Conservation (phyloP, 1,140 invertebrate species). For the Zophobas morio region DNA sequence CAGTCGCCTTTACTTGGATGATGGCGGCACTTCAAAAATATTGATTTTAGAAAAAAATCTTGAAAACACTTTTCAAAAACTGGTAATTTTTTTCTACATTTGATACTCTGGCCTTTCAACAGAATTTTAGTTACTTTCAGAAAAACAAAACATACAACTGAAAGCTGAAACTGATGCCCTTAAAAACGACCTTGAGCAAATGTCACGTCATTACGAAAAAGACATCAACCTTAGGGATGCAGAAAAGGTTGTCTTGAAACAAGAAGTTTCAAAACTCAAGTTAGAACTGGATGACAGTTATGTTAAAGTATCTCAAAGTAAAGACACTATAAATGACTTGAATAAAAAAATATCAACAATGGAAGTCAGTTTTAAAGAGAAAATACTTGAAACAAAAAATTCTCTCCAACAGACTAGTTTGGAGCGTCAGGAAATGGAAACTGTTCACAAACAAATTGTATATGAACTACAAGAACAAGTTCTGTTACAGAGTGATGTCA, state of each 20-base stretch:
- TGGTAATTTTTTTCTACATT: slow-evolving; percentile 53
- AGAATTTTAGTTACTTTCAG: slow-evolving; percentile 61
- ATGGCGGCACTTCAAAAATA: slow-evolving; percentile 58
- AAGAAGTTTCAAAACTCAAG: slow-evolving; percentile 62
- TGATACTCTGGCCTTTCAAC: background rate
- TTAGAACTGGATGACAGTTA: slow-evolving; percentile 57
- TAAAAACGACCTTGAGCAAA: slow-evolving; percentile 66
- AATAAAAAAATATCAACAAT: slow-evolving; percentile 54
- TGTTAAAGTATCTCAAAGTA: slow-evolving; percentile 53
- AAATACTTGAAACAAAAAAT: slow-evolving; percentile 53
- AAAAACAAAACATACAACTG: slow-evolving; percentile 66
- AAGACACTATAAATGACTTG: slow-evolving; percentile 52
- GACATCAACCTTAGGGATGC: slow-evolving; percentile 64
- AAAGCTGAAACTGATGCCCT: slow-evolving; percentile 63
- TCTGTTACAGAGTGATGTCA: slow-evolving; percentile 60
- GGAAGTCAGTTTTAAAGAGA: slow-evolving; percentile 53
- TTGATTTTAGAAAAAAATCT: slow-evolving; percentile 63
- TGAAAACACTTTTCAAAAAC: slow-evolving; percentile 63
- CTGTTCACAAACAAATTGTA: slow-evolving; percentile 51
- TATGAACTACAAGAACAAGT: slow-evolving; percentile 60
- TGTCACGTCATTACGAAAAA: slow-evolving; percentile 63
- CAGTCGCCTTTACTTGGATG: slow-evolving; percentile 51
- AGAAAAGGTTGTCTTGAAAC: slow-evolving; percentile 62
- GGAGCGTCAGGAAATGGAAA: slow-evolving; percentile 5
- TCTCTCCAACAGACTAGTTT: slow-evolving; percentile 13